Base-by-base conservation (phyloP, 2,888 invertebrate genomes). In the Orchestes rusci region DNA sequence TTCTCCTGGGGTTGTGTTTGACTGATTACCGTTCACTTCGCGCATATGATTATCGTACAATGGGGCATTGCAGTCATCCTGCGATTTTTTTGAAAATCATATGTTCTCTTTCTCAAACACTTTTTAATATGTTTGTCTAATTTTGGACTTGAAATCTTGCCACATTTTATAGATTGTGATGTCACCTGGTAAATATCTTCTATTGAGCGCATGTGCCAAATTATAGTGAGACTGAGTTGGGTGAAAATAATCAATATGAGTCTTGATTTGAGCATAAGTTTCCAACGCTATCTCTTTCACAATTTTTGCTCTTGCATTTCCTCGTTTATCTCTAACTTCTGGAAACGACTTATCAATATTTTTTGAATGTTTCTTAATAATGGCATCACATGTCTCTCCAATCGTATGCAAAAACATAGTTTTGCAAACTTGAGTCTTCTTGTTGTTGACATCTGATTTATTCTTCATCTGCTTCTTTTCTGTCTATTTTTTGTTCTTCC, bases 161-260 rank as follows among this genome's bases (percentile, higher is more conserved):
- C 43, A 43, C 3, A 42, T 18, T 34, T 47, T 16, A 34, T 47
- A 43, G 33, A 46, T 42, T 18, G 16, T 32, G 33, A 46, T 13
- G 13, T 41, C 39, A 31, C 18, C 8, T 10, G 37, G 30, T 31
- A 35, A 35, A n/a, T 35, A 37, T 23, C 15, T 13, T 27, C 27
- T 20, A 27, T 15, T 13, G 39, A 35, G 35, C 8, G 43, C 45
- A 13, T 45, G 45, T 18, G 32, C 3, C 31, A 42, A 23, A 13
- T 29, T 45, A 16, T 45, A 45, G 18, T 45, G 45, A 37, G 45
- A 45, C 23, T 41, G 32, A 36, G 41, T 19, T 17, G 45, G 45
- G 31, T 45, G 41, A 17, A 34, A 41, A 27, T 35, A 29, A 20
- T 45, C 36, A 15, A 44, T 44, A 15, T 44, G 32, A 15, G 15